Percentiles rank a stretch among this genome's conserved stretches.
Evolutionary conservation across 2,888 invertebrate genomes (phyloP).

Genomic region (Ditula angustiorana): DNA sequence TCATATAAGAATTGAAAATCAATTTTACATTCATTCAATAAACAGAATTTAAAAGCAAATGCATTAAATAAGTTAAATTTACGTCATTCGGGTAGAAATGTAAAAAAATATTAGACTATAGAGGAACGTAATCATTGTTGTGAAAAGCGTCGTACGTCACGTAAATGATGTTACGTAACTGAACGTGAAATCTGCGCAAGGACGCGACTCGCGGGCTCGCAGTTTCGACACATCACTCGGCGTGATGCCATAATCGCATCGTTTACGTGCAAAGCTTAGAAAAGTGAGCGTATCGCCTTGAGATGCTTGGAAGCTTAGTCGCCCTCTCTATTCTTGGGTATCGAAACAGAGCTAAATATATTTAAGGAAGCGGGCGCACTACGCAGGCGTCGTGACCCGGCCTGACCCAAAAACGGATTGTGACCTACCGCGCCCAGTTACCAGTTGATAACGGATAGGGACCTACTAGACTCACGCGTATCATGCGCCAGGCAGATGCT

Average conservation of each 20-base stretch:
- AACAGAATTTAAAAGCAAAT: no score
- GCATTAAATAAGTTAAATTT: no score
- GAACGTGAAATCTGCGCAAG: slow-evolving; percentile 81
- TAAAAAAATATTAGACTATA: neutral
- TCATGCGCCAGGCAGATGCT: slow-evolving; percentile 56
- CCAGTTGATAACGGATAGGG: slow-evolving; percentile 78
- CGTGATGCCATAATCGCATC: slow-evolving; percentile 77
- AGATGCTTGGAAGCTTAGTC: slow-evolving; percentile 67
- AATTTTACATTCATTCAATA: neutral
- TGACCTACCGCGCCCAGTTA: slow-evolving; percentile 72
- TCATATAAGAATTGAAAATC: no score
- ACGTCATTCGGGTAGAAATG: neutral
- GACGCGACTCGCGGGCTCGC: slow-evolving; percentile 68
- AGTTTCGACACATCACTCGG: slow-evolving; percentile 73
- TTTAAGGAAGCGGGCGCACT: slow-evolving; percentile 64
- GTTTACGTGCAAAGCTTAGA: slow-evolving; percentile 78
- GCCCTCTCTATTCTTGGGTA: slow-evolving; percentile 77
- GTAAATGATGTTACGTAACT: slow-evolving; percentile 78
- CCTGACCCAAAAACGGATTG: slow-evolving; percentile 81
- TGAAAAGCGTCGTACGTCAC: slow-evolving; percentile 45
- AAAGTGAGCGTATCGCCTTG: slow-evolving; percentile 83
- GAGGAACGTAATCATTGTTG: neutral
- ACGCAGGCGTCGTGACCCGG: slow-evolving; percentile 84
- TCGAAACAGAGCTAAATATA: slow-evolving; percentile 72
- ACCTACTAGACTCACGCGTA: slow-evolving; percentile 68